Evolutionary conservation across 2,797 vertebrate genomes (phyloP), one percentile per base, ranked within the genome.

Genomic region (Gymnothorax javanicus): DNA sequence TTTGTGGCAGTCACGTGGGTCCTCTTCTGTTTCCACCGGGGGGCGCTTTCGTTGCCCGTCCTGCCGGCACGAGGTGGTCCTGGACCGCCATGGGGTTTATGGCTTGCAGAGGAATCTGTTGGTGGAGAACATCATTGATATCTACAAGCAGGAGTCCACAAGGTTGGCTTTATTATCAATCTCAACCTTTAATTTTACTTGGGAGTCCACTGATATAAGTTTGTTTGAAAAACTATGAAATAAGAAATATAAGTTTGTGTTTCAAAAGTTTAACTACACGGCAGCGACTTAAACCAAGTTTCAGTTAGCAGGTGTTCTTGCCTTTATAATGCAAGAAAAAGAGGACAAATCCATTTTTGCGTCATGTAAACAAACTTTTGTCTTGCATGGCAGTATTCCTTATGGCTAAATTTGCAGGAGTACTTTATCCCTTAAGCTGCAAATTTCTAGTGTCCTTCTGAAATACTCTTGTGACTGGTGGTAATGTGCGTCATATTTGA

Each of bases 61-160:
- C 0, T 98, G 97, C 89, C 96, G 97, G 17, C 97, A 98, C 0
- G 97, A 99, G 91, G 97, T 98, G 83, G 94, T 97, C 67, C 94
- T 98, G 91, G 97, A 98, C 92, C 95, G 97, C 23, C 97, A 98
- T 0, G 98, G 97, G 0, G 96, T 98, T 50, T 98, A 96, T 1
- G 97, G 98, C 2, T 93, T 98, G 86, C 98, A 98, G 92, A 93
- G 98, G 87, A 98, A 98, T 93, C 96, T 98, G 87, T 95, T 98
- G 20, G 97, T 98, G 91, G 98, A 98, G 92, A 98, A 98, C 92
- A 98, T 98, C 82, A 97, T 98, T 0, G 97, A 98, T 92, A 97
- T 98, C 88, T 98, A 97, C 94, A 97, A 97, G 87, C 97, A 97
- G 90, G 96, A 97, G 87, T 95, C 96, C 4, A 94, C 95, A 86